These are phyloP conservation scores for Coreius guichenoti DNA, from an alignment of 2,797 vertebrate genomes.

Conservation along the genomic window DNA sequence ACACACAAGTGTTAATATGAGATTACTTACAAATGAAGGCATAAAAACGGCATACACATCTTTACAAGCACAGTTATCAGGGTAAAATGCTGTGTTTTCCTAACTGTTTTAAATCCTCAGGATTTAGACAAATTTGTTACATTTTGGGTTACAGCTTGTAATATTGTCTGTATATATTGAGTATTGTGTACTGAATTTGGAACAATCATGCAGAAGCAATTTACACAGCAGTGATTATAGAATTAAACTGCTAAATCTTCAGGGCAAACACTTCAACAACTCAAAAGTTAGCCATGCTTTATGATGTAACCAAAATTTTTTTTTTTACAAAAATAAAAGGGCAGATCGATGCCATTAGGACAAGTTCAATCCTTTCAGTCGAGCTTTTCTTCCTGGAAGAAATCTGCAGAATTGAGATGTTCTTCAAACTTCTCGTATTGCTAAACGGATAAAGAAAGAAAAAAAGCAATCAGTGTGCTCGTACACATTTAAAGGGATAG, in stretches of 20 bases:
- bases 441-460: conserved; percentile 68
- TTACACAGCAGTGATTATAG: not conserved
- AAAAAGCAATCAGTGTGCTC: not conserved
- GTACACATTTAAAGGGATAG: not conserved
- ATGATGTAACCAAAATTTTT: not conserved
- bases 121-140: conserved; percentile 1
- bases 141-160: not conserved
- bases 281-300: conserved; percentile 27
- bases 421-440: conserved; percentile 76
- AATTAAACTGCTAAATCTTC: not conserved
- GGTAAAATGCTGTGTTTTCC: not conserved
- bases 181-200: not conserved
- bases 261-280: not conserved
- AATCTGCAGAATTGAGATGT: conserved; percentile 78
- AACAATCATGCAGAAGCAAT: conserved; percentile 28
- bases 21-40: conserved; percentile 1
- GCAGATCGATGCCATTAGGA: not conserved
- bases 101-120: not conserved
- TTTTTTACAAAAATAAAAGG: conserved; percentile 25
- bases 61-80: not conserved
- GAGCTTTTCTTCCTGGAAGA: conserved; percentile 84
- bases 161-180: conserved; percentile 3
- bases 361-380: conserved; percentile 67
- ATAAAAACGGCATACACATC: not conserved
- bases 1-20: not conserved